phyloP scores from a whole-genome alignment of 1,140 invertebrate genomes.

The Drosophila athabasca region DNA sequence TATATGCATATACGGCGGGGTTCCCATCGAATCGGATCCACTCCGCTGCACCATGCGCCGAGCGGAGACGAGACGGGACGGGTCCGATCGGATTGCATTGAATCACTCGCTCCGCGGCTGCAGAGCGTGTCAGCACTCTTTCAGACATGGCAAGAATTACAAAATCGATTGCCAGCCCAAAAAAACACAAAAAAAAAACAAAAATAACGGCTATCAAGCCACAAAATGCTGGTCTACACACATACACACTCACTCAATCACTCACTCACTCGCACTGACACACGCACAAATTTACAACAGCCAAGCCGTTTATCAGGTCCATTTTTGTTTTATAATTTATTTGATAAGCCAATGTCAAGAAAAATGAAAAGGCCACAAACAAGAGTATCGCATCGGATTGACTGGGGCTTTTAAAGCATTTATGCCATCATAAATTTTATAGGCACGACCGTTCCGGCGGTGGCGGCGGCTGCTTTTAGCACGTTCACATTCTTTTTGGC shows the following conservation, averaged over 20 bases:
- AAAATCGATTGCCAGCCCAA: conserved; percentile 8
- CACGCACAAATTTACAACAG: conserved; percentile 49
- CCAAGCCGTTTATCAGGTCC: conserved; percentile 53
- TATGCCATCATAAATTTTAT: conserved; percentile 74
- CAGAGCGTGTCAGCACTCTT: conserved; percentile 28
- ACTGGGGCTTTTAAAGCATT: conserved; percentile 46
- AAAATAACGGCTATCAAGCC: conserved; percentile 66
- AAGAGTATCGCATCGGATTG: conserved; percentile 18
- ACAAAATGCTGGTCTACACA: conserved; percentile 8
- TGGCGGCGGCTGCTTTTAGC: conserved; percentile 53
- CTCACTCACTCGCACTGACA: conserved; percentile 15
- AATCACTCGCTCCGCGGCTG: neutral
- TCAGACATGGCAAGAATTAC: conserved; percentile 45
- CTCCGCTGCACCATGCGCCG: neutral
- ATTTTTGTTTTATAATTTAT: conserved; percentile 58
- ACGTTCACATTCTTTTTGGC: conserved; percentile 63
- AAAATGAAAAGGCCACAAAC: conserved; percentile 34
- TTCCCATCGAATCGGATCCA: conserved; percentile 13
- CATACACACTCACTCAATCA: neutral
- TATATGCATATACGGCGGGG: conserved; percentile 5
- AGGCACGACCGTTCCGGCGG: conserved; percentile 28
- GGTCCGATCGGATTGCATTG: no score
- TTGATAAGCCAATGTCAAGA: conserved; percentile 77
- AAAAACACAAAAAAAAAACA: conserved; percentile 4
- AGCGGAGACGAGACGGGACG: no score